Percentiles rank a stretch among this genome's conserved stretches.
These are phyloP conservation scores for Florisuga fusca DNA, from an alignment of 2,797 vertebrate species.

Conservation along the genomic window DNA sequence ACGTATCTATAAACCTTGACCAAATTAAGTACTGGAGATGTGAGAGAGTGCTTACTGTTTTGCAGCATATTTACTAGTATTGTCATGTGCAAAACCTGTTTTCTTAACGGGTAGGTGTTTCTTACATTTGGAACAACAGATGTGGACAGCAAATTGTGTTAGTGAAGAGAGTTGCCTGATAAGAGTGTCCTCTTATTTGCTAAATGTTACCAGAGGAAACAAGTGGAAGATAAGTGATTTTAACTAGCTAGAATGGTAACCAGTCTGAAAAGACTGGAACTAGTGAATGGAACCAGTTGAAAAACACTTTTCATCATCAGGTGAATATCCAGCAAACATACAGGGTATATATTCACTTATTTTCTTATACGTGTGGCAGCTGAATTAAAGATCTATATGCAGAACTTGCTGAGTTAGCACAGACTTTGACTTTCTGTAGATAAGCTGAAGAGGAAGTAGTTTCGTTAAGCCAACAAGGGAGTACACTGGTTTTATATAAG, in stretches of 20 bases:
- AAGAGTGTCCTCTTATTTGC: not conserved
- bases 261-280: not conserved
- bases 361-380: not conserved
- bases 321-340: not conserved
- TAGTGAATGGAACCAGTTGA: not conserved
- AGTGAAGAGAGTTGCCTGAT: not conserved
- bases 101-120: not conserved
- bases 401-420: not conserved
- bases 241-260: not conserved
- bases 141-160: not conserved
- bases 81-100: rapidly evolving
- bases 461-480: not conserved
- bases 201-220: not conserved
- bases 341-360: not conserved
- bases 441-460: not conserved
- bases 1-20: not conserved
- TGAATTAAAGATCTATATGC: not conserved
- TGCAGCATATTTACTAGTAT: not conserved
- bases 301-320: not conserved
- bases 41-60: not conserved
- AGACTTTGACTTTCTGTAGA: not conserved
- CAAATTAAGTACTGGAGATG: not conserved
- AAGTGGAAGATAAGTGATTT: not conserved
- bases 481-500: not conserved
- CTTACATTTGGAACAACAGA: not conserved